Evolutionary conservation across 2,888 invertebrate genomes (phyloP).

Genomic region (Noctua janthe): DNA sequence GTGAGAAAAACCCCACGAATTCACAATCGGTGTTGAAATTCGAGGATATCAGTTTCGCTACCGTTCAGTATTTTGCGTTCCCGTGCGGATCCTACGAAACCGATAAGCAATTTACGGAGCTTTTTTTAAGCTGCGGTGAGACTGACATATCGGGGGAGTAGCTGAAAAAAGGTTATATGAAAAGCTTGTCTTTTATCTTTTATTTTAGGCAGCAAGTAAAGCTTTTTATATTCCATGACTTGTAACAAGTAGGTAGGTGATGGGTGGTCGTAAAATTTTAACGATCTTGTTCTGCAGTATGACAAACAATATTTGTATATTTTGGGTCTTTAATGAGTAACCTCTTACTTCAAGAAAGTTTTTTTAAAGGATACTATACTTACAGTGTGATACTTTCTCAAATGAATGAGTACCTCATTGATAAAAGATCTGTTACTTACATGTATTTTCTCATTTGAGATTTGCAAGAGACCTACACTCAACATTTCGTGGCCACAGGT

Average conservation of each 20-base stretch:
- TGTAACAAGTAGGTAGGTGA: neutral
- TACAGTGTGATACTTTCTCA: neutral
- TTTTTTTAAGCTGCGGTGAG: constrained; percentile 26
- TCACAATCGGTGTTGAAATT: constrained; percentile 5
- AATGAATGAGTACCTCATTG: neutral
- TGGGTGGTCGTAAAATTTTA: neutral
- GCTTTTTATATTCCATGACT: neutral
- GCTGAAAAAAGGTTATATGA: constrained; percentile 21
- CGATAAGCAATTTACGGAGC: constrained; percentile 53
- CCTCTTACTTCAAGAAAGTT: neutral
- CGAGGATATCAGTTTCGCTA: constrained; percentile 4
- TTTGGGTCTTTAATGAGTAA: neutral
- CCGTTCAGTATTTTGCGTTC: constrained; percentile 20
- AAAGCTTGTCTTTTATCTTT: constrained; percentile 19
- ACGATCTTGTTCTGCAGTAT: neutral
- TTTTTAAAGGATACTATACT: neutral
- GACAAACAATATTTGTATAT: neutral
- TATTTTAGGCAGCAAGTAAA: neutral
- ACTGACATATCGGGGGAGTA: constrained; percentile 22
- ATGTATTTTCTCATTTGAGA: neutral
- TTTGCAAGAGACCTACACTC: too few species aligned
- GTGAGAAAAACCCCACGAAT: neutral
- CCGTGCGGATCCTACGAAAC: neutral
- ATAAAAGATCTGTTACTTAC: neutral
- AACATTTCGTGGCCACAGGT: too few species aligned